Base-by-base conservation (phyloP, 1,140 invertebrate genomes). In the Oncopodura yosiiana region DNA sequence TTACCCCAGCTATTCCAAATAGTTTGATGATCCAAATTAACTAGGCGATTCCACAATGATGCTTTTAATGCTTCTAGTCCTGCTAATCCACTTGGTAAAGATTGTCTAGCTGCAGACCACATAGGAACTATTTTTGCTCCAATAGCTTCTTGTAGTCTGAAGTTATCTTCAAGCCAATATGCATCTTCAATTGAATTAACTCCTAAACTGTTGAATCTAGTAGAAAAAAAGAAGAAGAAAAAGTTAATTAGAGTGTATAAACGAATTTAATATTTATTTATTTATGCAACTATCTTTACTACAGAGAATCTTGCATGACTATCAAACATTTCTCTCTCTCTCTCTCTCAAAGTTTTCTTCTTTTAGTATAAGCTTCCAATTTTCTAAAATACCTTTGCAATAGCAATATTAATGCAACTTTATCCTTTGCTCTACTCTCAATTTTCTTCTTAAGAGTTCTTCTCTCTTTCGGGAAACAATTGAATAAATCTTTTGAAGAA, bases 1-100 rank as follows among this genome's bases (percentile, higher is more conserved):
- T 70, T 70, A 84, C 83, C 85, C 83, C 84, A 87, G 65, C 85
- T 87, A 84, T 86, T 87, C 34, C 85, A 84, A 73, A 87, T 85
- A 66, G 87, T 82, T 66, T 88, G 85, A 67, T 86, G 83, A 65
- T 82, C 86, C 63, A 78, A 83, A 69, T 87, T 86, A n/a, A 88
- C 84, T 36, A 89, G 84, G 21, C 83, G 80, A 53, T 80, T 86
- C 86, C 86, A 90, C n/a, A 90, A 75, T 64, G 86, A 83, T 0
- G 80, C 78, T 70, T 88, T 90, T 1, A 90, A 69, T 2, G 75
- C 74, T 63, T 83, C 81, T 63, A 89, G 71, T 62, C 81, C 79
- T 52, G 83, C 78, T 69, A 87, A 85, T 37, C 82, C 84, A 21
- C 80, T 85, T 39, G 86, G 86, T 60, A 90, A 70, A 26, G 79